Evolutionary conservation across 2,797 vertebrate species (phyloP).

Genomic region (Platalea minor): DNA sequence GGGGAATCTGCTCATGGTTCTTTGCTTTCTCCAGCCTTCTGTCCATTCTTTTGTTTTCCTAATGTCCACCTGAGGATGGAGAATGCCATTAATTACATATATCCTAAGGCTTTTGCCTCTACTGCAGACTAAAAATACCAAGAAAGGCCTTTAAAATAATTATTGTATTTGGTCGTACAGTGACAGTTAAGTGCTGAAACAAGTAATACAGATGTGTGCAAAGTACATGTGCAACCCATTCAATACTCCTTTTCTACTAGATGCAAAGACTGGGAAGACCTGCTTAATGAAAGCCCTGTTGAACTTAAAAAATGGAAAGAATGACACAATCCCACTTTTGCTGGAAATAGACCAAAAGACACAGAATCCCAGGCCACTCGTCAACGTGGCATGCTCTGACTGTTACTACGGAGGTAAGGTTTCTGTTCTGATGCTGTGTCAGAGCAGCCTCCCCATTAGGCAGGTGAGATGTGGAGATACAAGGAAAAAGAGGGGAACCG

Average conservation of each 20-base stretch:
- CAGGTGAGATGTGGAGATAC: neutral
- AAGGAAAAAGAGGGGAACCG: neutral
- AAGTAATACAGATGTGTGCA: neutral
- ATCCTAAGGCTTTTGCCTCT: neutral
- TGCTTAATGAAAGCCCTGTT: conserved; percentile 90
- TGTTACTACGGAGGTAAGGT: conserved; percentile 83
- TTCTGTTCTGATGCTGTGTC: neutral
- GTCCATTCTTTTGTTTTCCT: neutral
- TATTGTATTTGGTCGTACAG: neutral
- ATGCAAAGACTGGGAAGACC: conserved; percentile 86
- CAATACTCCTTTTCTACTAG: conserved; percentile 62
- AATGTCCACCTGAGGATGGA: neutral
- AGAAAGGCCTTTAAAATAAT: neutral
- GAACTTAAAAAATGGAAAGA: conserved; percentile 82
- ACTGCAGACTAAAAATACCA: neutral
- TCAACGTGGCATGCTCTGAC: conserved; percentile 82
- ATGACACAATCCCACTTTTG: conserved; percentile 82
- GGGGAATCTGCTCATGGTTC: neutral
- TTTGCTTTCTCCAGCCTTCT: neutral
- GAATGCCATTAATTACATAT: neutral
- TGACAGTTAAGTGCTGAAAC: neutral
- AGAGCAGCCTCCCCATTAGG: neutral
- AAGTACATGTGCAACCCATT: neutral
- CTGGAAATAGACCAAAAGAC: conserved; percentile 82
- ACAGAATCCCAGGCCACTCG: conserved; percentile 80